These are phyloP conservation scores for Ceratoteleas bidentatus DNA, from an alignment of 1,140 invertebrate species.

Conservation along the genomic window DNA sequence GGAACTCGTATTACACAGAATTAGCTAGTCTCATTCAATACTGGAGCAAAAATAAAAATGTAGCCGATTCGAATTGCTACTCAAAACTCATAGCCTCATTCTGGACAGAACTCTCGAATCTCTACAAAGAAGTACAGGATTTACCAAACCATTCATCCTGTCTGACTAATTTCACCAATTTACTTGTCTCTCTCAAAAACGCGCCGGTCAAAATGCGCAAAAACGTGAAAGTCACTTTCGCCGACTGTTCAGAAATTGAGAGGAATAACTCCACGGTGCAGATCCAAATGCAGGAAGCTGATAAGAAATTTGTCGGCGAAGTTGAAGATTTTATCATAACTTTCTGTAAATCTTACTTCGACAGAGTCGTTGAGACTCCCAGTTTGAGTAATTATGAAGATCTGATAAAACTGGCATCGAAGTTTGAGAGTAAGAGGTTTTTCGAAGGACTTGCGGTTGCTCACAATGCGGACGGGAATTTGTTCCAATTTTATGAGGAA, in stretches of 20 bases:
- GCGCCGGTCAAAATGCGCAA: slow-evolving; percentile 49
- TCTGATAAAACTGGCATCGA: slow-evolving; percentile 76
- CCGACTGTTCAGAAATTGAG: slow-evolving; percentile 54
- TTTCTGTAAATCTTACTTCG: slow-evolving; percentile 81
- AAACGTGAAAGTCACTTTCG: slow-evolving; percentile 76
- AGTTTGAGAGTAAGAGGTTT: slow-evolving; percentile 79
- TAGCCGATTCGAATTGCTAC: slow-evolving; percentile 74
- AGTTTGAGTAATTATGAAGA: slow-evolving; percentile 73
- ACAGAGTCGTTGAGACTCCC: slow-evolving; percentile 75
- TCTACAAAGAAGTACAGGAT: slow-evolving; percentile 27
- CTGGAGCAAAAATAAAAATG: slow-evolving; percentile 81
- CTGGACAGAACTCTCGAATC: slow-evolving; percentile 80
- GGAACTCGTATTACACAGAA: slow-evolving; percentile 82
- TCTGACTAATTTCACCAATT: slow-evolving; percentile 68
- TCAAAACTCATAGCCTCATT: slow-evolving; percentile 80
- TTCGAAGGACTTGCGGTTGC: slow-evolving; percentile 74
- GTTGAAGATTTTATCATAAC: slow-evolving; percentile 81
- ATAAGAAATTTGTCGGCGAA: slow-evolving; percentile 69
- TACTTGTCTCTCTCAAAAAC: slow-evolving; percentile 74
- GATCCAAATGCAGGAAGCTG: slow-evolving; percentile 29
- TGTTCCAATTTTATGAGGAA: slow-evolving; percentile 80
- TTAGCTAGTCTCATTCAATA: slow-evolving; percentile 81
- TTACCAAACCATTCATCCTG: slow-evolving; percentile 35
- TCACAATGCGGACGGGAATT: slow-evolving; percentile 69
- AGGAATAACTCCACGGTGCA: slow-evolving; percentile 12